These are phyloP conservation scores for Ferdinandea cuprea DNA, from an alignment of 2,888 invertebrate genomes.

Conservation along the genomic window DNA sequence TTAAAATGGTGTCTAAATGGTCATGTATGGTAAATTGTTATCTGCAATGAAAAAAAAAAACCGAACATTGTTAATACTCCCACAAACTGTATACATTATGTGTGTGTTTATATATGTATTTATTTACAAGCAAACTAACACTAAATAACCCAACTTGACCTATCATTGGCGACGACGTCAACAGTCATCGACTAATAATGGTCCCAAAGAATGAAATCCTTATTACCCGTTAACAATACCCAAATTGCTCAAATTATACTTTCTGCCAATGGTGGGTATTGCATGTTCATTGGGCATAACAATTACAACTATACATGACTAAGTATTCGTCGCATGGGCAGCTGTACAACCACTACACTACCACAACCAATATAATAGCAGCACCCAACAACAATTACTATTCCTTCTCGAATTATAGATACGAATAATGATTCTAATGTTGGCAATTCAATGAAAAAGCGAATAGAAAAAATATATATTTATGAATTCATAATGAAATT, in stretches of 20 bases:
- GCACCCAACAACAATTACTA: too few relatives aligned
- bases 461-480: conserved; percentile 69
- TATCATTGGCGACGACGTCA: conserved; percentile 48
- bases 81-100: too few relatives aligned
- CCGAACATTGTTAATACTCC: too few relatives aligned
- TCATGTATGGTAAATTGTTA: neutral
- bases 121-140: neutral
- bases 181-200: conserved; percentile 55
- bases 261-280: conserved; percentile 37
- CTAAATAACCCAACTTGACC: neutral
- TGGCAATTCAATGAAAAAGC: conserved; percentile 56
- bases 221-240: conserved; percentile 50
- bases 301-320: conserved; percentile 64
- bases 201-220: conserved; percentile 28
- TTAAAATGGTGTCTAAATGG: conserved; percentile 15
- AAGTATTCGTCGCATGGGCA: conserved; percentile 31
- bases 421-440: conserved; percentile 57
- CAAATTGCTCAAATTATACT: conserved; percentile 35
- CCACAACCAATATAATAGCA: too few relatives aligned
- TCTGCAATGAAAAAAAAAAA: too few relatives aligned
- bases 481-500: conserved; percentile 83
- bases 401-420: conserved; percentile 22
- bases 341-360: conserved; percentile 37
- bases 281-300: conserved; percentile 67
- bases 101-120: too few relatives aligned